Evolutionary conservation across 1,140 invertebrate genomes (phyloP), one percentile per base, ranked within the genome.

Genomic region (Stegodyphus mimosarum): DNA sequence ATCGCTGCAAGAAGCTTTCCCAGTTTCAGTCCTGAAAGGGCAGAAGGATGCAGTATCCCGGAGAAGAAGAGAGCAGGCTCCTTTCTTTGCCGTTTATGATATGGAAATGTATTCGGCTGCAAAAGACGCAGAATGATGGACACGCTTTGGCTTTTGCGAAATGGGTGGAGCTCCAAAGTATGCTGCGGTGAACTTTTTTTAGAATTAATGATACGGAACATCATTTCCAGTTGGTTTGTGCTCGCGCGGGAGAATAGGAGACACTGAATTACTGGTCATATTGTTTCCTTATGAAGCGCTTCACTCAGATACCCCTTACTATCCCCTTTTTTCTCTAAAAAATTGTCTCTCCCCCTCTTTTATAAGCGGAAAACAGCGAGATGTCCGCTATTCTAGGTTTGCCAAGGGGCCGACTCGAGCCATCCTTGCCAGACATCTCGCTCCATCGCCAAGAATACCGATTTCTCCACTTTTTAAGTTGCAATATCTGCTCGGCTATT

Each of bases 201-300:
- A 84, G 81, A 84, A 84, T 84, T 84, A 84, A 84, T 84, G 81
- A 84, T 84, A 69, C 72, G 73, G 81, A 84, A 84, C 81, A 84
- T 84, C 81, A 84, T 84, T 67, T 84, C 81, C 81, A 84, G 81
- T 84, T 76, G 81, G 81, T 84, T 84, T 84, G 72, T 69, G 81
- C 60, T 76, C 72, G 51, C 49, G 72, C 79, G n/a, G 33, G 53
- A 74, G 73, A 84, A 75, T 67, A 55, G 81, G 72, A 60, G 81
- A 84, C 81, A 84, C 76, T 84, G 81, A 84, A 84, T 84, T 67
- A 84, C 81, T 84, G 81, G 81, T 84, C 73, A 84, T 69, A 84
- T 84, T 84, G 81, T 84, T 84, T 84, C 81, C 71, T 76, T 84
- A 63, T 83, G 70, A 72, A 17, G 51, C 51, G 53, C 51, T 71